These are phyloP conservation scores for Rhinoderma darwinii DNA, from an alignment of 2,113 vertebrate genomes.

Conservation along the genomic window DNA sequence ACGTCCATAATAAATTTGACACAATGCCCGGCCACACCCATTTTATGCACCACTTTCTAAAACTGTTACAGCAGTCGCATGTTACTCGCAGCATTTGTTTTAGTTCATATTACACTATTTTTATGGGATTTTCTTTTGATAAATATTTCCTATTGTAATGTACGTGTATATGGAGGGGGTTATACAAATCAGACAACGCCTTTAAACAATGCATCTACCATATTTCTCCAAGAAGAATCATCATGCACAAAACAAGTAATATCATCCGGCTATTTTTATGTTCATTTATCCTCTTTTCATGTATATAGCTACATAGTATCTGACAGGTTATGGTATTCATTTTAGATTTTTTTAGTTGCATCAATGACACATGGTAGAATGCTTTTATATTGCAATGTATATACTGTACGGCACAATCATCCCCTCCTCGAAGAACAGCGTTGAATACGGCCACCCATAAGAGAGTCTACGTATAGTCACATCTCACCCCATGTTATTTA, in stretches of 20 bases:
- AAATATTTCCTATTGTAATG: too few relatives aligned
- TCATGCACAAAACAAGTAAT: neutral
- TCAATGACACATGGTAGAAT: neutral
- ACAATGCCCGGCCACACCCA: neutral
- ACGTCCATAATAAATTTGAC: neutral
- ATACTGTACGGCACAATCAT: neutral
- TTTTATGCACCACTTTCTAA: neutral
- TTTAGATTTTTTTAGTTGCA: neutral
- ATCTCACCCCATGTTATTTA: conserved; percentile 28
- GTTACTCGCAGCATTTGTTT: too few relatives aligned
- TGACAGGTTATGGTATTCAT: neutral
- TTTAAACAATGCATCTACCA: too few relatives aligned
- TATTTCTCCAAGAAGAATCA: too few relatives aligned
- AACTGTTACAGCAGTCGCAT: neutral
- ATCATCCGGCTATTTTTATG: neutral
- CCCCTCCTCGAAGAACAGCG: neutral
- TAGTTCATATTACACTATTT: too few relatives aligned
- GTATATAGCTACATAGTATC: neutral
- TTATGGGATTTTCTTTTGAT: too few relatives aligned
- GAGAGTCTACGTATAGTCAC: neutral
- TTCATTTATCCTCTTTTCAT: neutral
- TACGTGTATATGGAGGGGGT: too few relatives aligned
- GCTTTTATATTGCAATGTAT: neutral
- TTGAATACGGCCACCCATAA: neutral
- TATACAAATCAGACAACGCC: too few relatives aligned